Base-by-base conservation (phyloP, 2,797 vertebrate genomes). In the Epinephelus coioides region DNA sequence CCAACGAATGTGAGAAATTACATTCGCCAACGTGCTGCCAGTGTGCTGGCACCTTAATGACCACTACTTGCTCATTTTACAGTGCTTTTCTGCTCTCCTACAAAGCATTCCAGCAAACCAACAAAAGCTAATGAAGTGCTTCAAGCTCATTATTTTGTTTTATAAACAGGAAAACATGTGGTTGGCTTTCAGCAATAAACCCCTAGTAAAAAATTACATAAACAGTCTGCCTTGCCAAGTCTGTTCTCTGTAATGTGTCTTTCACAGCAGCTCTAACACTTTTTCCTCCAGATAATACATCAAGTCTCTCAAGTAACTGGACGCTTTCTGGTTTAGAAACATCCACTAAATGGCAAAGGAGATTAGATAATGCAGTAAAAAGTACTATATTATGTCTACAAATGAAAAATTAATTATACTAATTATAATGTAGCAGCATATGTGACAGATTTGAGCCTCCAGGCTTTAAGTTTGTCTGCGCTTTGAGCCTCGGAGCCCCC, bases 101-200 rank as follows among this genome's bases (percentile, higher is more conserved):
- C 23, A 67, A 73, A 78, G 59, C 83, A 67, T 90, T 88, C 84
- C 88, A 79, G 71, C 11, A 27, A 74, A 53, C 71, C 71, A 77
- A 80, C 80, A 73, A 84, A 71, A 69, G 11, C 72, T 83, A 84
- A 89, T 82, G 74, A 85, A 89, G 82, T 82, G 67, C 53, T 63
- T 49, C 40, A 9, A 69, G 80, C 82, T 89, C 56, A 55, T 89
- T 87, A 80, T 88, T 90, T 80, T 43, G 69, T 69, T 88, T 88
- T 83, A 85, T 73, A 76, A 87, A 86, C 65, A 85, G 81, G 79
- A 83, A 88, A 88, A 80, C 82, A 72, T 81, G 72, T 78, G 63
- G 78, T 72, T 63, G 72, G 55, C 62, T 85, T 82, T 83, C 15
- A 78, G 71, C 77, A 69, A 64, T 64, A 59, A 83, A 76, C 21